Conservation (phyloP, 2,113 vertebrate genomes). For the Nerophis lumbriciformis region DNA sequence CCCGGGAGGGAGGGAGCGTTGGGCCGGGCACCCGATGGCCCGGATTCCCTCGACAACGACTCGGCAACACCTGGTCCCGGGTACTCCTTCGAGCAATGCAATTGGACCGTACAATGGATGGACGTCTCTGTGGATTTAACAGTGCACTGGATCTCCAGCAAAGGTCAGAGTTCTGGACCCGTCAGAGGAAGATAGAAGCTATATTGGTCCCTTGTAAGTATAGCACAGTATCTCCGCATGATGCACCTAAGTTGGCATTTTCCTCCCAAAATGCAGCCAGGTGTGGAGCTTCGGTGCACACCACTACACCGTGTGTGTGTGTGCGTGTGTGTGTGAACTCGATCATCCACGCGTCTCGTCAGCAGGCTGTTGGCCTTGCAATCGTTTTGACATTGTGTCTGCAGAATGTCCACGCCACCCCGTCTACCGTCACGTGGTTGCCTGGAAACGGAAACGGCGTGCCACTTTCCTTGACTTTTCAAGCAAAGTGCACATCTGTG, state of each 20-base stretch:
- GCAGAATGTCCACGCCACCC: slow-evolving; percentile 45
- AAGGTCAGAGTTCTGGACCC: slow-evolving; percentile 60
- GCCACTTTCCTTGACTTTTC: slow-evolving; percentile 55
- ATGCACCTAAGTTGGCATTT: background rate
- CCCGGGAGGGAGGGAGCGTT: slow-evolving; percentile 41
- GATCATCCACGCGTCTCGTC: slow-evolving; percentile 18
- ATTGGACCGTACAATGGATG: slow-evolving; percentile 63
- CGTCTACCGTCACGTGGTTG: slow-evolving; percentile 57
- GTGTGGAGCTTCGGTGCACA: background rate
- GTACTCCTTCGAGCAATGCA: slow-evolving; percentile 36
- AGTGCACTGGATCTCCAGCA: slow-evolving; percentile 54
- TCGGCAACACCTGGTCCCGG: slow-evolving; percentile 35
- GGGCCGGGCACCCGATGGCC: slow-evolving; percentile 44
- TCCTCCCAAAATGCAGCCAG: background rate
- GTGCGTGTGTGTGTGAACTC: background rate
- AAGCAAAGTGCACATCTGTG: slow-evolving; percentile 42
- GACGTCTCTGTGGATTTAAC: slow-evolving; percentile 52
- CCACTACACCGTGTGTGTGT: slow-evolving; percentile 7
- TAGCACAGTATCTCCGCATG: slow-evolving; percentile 11
- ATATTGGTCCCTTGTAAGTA: slow-evolving; percentile 66
- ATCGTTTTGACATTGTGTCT: slow-evolving; percentile 57
- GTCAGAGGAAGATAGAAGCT: slow-evolving; percentile 50
- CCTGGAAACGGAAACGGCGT: slow-evolving; percentile 56
- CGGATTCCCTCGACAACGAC: slow-evolving; percentile 28
- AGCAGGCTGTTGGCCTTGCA: slow-evolving; percentile 40